A percentile compares a stretch with the other conserved stretches of the same genome.
These are phyloP conservation scores for Strigamia crassipes DNA, from an alignment of 2,888 invertebrate genomes.

Conservation along the genomic window DNA sequence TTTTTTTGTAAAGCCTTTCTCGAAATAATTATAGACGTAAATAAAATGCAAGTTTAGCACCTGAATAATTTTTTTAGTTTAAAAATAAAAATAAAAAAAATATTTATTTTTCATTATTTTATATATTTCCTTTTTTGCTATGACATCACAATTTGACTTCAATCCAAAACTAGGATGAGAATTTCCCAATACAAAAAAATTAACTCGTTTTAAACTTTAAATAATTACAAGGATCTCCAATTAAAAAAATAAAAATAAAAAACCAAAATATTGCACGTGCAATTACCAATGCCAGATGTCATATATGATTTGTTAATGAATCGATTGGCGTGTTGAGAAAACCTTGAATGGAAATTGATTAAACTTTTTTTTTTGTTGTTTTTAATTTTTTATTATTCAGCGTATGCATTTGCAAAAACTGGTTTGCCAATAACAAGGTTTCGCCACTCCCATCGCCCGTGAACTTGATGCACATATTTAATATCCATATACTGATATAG, in stretches of 20 bases:
- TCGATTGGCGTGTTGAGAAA: neutral
- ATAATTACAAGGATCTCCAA: neutral
- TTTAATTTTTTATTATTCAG: neutral
- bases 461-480: slow-evolving; percentile 6
- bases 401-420: neutral
- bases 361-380: neutral
- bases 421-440: slow-evolving; percentile 24
- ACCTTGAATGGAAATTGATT: slow-evolving; percentile 15
- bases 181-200: neutral
- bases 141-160: neutral
- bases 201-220: neutral
- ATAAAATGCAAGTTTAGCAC: neutral
- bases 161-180: slow-evolving; percentile 10
- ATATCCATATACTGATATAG: neutral
- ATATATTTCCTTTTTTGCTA: neutral
- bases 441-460: slow-evolving; percentile 1
- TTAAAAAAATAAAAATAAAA: neutral
- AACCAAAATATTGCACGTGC: neutral
- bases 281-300: neutral
- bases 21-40: neutral
- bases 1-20: neutral
- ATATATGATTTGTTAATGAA: neutral
- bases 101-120: slow-evolving; percentile 5
- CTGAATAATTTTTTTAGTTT: neutral
- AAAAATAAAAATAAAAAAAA: neutral